phyloP scores from a whole-genome alignment of 2,113 vertebrate genomes.

The Menura novaehollandiae region DNA sequence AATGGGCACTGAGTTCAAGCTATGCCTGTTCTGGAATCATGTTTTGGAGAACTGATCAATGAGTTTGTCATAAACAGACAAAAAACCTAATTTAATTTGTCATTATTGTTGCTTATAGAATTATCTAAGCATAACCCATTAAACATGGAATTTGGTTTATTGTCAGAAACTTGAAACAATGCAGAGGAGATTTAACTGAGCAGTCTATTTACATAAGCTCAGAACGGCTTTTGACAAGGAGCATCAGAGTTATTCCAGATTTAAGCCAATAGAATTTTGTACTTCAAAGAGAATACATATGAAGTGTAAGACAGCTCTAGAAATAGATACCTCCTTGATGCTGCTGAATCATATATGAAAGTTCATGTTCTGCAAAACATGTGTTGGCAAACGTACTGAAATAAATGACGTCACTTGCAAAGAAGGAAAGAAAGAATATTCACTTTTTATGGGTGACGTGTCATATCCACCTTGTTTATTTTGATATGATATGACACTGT shows the following conservation, averaged over 20 bases:
- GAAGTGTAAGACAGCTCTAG: neutral
- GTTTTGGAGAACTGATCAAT: neutral
- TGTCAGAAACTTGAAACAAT: neutral
- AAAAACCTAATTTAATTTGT: neutral
- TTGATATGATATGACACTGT: neutral
- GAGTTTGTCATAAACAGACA: neutral
- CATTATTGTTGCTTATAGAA: neutral
- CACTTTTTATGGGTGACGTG: neutral
- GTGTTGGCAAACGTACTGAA: neutral
- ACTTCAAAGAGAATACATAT: neutral
- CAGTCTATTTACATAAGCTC: neutral
- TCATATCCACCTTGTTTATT: neutral
- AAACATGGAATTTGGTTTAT: neutral
- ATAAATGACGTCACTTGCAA: neutral
- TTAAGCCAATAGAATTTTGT: neutral
- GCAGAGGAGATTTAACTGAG: neutral
- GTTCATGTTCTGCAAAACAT: neutral
- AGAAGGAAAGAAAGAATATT: neutral
- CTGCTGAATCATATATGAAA: neutral
- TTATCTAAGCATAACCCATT: neutral
- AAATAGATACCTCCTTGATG: neutral
- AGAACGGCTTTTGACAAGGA: neutral
- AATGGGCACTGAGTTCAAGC: neutral
- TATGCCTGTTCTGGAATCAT: neutral
- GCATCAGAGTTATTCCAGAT: neutral